Conservation (phyloP, 2,113 vertebrate species). For the Carlito syrichta region DNA sequence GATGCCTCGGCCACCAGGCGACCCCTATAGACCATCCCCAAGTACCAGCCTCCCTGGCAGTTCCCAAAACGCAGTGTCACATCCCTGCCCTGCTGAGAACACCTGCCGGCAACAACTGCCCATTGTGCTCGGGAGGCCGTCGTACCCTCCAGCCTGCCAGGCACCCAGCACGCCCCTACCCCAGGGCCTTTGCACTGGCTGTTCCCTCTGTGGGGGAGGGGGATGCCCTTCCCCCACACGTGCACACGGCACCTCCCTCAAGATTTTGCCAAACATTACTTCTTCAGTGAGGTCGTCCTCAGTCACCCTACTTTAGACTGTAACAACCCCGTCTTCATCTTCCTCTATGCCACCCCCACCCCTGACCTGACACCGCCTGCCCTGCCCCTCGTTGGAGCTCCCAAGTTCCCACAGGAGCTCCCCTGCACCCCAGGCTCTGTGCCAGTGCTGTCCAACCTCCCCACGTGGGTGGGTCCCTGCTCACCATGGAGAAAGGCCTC, state of each 20-base stretch:
- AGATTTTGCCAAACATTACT: neutral
- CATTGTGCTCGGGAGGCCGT: neutral
- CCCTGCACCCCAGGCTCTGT: too few relatives aligned
- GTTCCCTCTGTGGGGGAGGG: too few relatives aligned
- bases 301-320: neutral
- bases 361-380: neutral
- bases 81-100: neutral
- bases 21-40: rapidly evolving
- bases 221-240: neutral
- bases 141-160: too few relatives aligned
- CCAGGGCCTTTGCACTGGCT: neutral
- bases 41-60: neutral
- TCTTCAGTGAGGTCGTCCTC: neutral
- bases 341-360: neutral
- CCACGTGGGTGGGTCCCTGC: neutral
- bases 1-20: too few relatives aligned
- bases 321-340: rapidly evolving
- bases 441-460: neutral
- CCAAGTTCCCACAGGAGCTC: neutral
- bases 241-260: rapidly evolving
- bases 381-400: neutral
- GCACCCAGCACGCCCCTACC: neutral
- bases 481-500: conserved; percentile 82
- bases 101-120: neutral
- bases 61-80: rapidly evolving